Evolutionary conservation across 2,113 vertebrate genomes (phyloP), one percentile per base, ranked within the genome.

Genomic region (Atherinomorus stipes): DNA sequence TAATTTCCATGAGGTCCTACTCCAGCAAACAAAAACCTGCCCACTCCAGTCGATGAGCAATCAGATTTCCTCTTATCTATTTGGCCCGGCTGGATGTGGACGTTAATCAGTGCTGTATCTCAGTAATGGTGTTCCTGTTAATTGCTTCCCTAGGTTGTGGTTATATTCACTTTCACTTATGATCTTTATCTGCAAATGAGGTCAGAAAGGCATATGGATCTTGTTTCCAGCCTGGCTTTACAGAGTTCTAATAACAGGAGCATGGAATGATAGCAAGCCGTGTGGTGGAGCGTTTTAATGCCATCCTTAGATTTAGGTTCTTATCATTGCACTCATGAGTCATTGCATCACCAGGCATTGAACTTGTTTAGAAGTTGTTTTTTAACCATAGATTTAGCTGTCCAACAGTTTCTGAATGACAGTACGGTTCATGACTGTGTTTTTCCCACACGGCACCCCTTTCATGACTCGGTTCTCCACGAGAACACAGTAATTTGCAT

Each of bases 181-280:
- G 88, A 91, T 90, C 84, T 38, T 64, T 90, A 91, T 92, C 90
- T 82, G 62, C 53, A 85, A 80, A 90, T 87, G 87, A 86, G 79
- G 87, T 89, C 85, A 84, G 81, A 61, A 82, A 88, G 66, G 64
- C 86, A 78, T 44, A 71, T 74, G 78, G 81, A 70, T 83, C 75
- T 70, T 13, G 74, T 90, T 90, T 82, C 61, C 50, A 61, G 68
- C 15, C 64, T 19, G 54, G 66, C 62, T 58, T 34, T 12, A 2
- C 64, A 44, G 63, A 58, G 23, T 49, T 38, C 69, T 76, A 59
- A 69, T 49, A 4, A 58, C 66, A 44, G 6, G 23, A 1, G 26
- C 21, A 51, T 68, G 28, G 68, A 61, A 68, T 28, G 50, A 61
- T 25, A 0, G 37, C 25, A 53, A 63, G 31, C 63, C 9, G 23